phyloP scores from a whole-genome alignment of 2,113 vertebrate genomes.

The Xiphophorus maculatus region DNA sequence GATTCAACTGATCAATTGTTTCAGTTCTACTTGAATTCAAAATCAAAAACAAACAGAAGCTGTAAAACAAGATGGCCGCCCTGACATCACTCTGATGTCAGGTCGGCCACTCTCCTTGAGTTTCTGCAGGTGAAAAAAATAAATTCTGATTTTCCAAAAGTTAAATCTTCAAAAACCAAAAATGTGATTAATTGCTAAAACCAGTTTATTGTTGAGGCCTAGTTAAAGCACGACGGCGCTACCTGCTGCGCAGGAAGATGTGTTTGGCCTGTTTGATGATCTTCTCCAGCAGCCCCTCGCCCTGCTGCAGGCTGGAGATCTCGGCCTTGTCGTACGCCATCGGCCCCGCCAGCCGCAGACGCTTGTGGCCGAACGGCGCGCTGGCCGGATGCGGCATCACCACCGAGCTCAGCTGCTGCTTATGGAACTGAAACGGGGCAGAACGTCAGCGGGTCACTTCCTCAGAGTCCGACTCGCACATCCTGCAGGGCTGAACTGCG shows the following conservation, averaged over 20 bases:
- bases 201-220: no score
- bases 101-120: no score
- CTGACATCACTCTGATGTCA: no score
- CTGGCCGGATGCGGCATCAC: constrained; percentile 95
- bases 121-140: no score
- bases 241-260: constrained; percentile 95
- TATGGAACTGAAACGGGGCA: constrained; percentile 89
- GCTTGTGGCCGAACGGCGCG: constrained; percentile 94
- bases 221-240: neutral
- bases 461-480: neutral
- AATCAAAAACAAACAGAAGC: no score
- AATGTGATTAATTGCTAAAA: no score
- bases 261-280: constrained; percentile 99
- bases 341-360: constrained; percentile 91
- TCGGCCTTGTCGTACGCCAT: constrained; percentile 93
- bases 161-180: no score
- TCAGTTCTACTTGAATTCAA: no score
- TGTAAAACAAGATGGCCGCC: no score
- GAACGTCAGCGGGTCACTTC: neutral
- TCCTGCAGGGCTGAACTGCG: no score
- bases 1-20: no score
- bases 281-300: constrained; percentile 95
- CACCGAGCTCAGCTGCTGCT: constrained; percentile 92
- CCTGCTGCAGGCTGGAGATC: constrained; percentile 87
- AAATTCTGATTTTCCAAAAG: no score